Evolutionary conservation across 2,797 vertebrate genomes (phyloP).

Genomic region (Acanthis flammea): DNA sequence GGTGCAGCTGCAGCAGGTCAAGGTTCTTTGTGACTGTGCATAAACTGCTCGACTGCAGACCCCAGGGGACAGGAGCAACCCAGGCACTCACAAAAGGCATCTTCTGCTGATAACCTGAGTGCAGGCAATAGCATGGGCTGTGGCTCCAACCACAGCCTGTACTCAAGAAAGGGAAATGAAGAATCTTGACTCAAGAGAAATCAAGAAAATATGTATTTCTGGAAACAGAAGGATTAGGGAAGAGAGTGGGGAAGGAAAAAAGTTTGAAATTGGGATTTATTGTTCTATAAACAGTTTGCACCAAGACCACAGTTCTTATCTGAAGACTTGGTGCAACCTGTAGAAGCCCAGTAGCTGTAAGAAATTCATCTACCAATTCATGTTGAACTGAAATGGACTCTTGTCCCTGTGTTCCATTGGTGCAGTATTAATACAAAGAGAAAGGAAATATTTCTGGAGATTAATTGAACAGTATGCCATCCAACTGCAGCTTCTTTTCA

Average conservation of each 20-base stretch:
- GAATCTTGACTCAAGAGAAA: not conserved
- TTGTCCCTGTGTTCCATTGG: not conserved
- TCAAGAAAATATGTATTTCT: not conserved
- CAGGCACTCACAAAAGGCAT: not conserved
- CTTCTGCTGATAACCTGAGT: not conserved
- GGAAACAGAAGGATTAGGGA: not conserved
- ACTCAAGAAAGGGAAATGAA: not conserved
- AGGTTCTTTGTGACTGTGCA: not conserved
- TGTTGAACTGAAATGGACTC: not conserved
- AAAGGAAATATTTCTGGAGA: not conserved
- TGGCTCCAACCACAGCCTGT: not conserved
- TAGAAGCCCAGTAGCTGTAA: not conserved
- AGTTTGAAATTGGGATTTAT: not conserved
- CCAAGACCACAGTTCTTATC: not conserved
- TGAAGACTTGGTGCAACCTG: not conserved
- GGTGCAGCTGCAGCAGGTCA: not conserved
- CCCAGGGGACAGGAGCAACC: not conserved
- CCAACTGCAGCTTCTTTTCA: not conserved
- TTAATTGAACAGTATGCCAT: not conserved
- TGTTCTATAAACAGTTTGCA: not conserved
- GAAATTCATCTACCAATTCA: not conserved
- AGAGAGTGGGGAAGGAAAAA: not conserved
- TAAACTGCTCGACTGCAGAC: not conserved
- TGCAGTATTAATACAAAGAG: not conserved
- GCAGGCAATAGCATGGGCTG: not conserved